Evolutionary conservation across 1,140 invertebrate species (phyloP).

Genomic region (Drosophila jambulina): DNA sequence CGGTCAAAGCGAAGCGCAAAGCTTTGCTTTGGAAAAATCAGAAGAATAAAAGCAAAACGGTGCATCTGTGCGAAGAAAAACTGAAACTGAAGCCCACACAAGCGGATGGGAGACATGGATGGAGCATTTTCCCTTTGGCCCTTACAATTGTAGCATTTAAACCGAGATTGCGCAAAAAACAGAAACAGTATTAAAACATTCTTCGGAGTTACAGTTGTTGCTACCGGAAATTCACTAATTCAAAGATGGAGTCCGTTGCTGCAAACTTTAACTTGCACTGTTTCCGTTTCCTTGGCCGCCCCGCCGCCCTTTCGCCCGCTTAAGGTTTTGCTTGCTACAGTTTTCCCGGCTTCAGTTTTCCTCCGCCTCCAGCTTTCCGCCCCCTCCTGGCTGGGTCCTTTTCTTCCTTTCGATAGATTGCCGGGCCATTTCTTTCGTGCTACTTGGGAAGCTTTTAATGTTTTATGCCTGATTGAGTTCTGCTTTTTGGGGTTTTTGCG

Average conservation of each 20-base stretch:
- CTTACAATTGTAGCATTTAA: conserved; percentile 36
- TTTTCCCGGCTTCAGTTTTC: conserved; percentile 20
- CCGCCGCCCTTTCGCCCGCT: not conserved
- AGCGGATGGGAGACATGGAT: not conserved
- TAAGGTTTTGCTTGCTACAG: conserved; percentile 30
- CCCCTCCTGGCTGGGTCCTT: not conserved
- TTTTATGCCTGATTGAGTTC: conserved; percentile 81
- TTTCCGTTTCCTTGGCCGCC: conserved; percentile 51
- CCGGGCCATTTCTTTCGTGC: conserved; percentile 49
- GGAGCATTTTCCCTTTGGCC: conserved; percentile 17
- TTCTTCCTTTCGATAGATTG: conserved; percentile 22
- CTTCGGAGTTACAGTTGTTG: conserved; percentile 39
- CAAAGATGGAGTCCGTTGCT: conserved; percentile 68
- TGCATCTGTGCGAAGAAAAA: conserved; percentile 23
- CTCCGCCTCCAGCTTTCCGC: not conserved
- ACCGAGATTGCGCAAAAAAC: conserved; percentile 33
- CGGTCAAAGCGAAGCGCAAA: conserved; percentile 33
- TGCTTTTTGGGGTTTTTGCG: conserved; percentile 67
- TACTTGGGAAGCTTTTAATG: conserved; percentile 62
- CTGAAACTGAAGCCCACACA: conserved; percentile 27
- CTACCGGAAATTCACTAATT: conserved; percentile 72
- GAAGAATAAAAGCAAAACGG: conserved; percentile 1
- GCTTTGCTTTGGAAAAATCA: conserved; percentile 17
- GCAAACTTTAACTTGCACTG: conserved; percentile 67
- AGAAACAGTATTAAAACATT: conserved; percentile 67